Evolutionary conservation across 2,888 invertebrate genomes (phyloP), one percentile per base, ranked within the genome.

Genomic region (Troides oblongomaculatus): DNA sequence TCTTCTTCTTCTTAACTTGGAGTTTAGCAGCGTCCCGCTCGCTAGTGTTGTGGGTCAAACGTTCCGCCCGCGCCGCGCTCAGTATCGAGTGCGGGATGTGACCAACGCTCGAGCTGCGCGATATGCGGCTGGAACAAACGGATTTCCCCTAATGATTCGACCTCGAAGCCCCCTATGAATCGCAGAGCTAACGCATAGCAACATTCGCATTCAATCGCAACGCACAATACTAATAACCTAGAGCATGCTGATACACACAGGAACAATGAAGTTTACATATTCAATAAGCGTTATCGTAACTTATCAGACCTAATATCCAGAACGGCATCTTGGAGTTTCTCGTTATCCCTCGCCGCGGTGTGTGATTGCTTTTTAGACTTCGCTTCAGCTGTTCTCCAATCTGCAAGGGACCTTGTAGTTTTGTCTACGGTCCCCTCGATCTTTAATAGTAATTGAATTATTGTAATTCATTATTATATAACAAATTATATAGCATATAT

Each of bases 291-390:
- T 71, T 70, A 76, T 78, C 73, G 71, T 78, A 75, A 79, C 66
- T 64, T 68, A 72, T 80, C 88, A 87, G 83, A 92, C 92, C 92
- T 91, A 82, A 82, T 84, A 67, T 92, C 92, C 77, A 90, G 77
- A 6, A 88, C 82, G 58, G 95, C 95, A 81, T 98, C 98, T 84
- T 98, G 97, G 58, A 97, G 90, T 83, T 98, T 97, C 87, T 99
- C 98, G 83, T 98, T 97, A 78, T 98, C 98, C 69, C 98, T 94
- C 0, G 98, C 97, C 73, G 96, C 96, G 0, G 95, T 89, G 84
- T 97, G 98, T 72, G 97, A 97, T 72, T 96, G 95, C 83, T 98
- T 97, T 88, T 98, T 98, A 66, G 96, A 95, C 89, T 98, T 98
- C 0, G 95, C 95, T 85, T 99, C 98, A 39, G 96, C 96, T 21